These are phyloP conservation scores for Squalus acanthias DNA, from an alignment of 2,797 vertebrate genomes.

Conservation along the genomic window DNA sequence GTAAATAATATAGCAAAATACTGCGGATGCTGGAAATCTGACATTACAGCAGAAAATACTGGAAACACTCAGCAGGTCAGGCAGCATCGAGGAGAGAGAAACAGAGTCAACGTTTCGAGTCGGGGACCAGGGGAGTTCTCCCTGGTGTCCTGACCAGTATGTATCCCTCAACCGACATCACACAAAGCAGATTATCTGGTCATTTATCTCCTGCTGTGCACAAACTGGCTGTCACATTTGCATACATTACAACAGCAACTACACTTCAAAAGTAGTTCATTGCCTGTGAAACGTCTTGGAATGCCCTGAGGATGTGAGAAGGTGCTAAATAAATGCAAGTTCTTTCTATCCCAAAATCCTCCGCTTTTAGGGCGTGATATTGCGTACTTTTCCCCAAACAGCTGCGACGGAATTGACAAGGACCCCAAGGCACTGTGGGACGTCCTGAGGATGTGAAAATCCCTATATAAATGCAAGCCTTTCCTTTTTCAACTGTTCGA, in stretches of 20 bases:
- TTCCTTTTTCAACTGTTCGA: too few relatives aligned
- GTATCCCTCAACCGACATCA: not conserved
- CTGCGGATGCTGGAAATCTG: too few relatives aligned
- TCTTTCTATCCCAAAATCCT: not conserved
- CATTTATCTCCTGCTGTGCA: not conserved
- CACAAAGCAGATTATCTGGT: not conserved
- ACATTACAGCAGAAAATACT: too few relatives aligned
- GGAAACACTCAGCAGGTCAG: too few relatives aligned
- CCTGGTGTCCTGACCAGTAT: not conserved
- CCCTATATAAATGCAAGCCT: not conserved
- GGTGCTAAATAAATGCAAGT: not conserved
- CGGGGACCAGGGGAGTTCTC: too few relatives aligned
- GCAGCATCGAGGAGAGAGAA: too few relatives aligned
- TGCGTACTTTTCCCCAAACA: not conserved
- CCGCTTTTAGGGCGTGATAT: not conserved
- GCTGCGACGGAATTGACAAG: not conserved
- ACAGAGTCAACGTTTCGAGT: too few relatives aligned
- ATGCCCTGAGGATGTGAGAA: not conserved
- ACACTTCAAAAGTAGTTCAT: not conserved
- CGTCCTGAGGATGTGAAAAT: not conserved
- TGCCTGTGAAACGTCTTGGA: not conserved
- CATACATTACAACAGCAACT: not conserved
- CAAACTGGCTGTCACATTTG: not conserved
- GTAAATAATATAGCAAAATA: not conserved
- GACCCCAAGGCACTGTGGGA: not conserved